Percentiles rank a stretch among this genome's conserved stretches.
These are phyloP conservation scores for Cylloceria caligata DNA, from an alignment of 2,888 invertebrate genomes.

Conservation along the genomic window DNA sequence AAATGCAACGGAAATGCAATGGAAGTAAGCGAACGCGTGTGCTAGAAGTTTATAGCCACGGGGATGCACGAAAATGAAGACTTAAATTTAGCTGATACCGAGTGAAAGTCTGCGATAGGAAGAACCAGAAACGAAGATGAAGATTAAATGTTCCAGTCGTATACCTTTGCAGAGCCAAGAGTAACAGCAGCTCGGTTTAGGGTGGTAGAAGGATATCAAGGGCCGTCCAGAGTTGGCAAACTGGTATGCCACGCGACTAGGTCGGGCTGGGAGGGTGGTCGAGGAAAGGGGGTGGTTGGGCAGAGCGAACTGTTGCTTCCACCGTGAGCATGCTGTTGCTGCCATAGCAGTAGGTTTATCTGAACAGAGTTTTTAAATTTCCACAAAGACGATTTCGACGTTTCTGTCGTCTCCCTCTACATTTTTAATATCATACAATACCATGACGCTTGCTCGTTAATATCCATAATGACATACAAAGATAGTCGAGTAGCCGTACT, in stretches of 20 bases:
- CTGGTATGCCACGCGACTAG: slow-evolving; percentile 65
- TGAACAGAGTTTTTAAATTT: slow-evolving; percentile 67
- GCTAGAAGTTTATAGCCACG: slow-evolving; percentile 17
- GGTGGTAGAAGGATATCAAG: slow-evolving; percentile 69
- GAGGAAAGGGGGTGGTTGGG: slow-evolving; percentile 62
- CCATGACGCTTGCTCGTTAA: no score
- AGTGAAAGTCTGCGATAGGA: slow-evolving; percentile 53
- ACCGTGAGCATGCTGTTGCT: slow-evolving; percentile 73
- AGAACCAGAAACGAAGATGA: slow-evolving; percentile 47
- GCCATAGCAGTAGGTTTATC: slow-evolving; percentile 35
- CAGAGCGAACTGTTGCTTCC: slow-evolving; percentile 83
- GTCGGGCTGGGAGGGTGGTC: slow-evolving; percentile 59
- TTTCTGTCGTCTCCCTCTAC: slow-evolving; percentile 67
- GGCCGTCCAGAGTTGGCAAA: slow-evolving; percentile 53
- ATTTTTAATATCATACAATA: neutral
- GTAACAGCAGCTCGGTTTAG: slow-evolving; percentile 50
- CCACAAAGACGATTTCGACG: slow-evolving; percentile 73
- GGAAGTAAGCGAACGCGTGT: slow-evolving; percentile 15
- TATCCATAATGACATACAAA: neutral
- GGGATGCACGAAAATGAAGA: slow-evolving; percentile 43
- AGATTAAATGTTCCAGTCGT: slow-evolving; percentile 2
- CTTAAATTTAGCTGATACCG: slow-evolving; percentile 68
- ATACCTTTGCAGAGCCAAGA: slow-evolving; percentile 34
- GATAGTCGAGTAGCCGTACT: neutral
- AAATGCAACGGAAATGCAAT: no score